Percentiles rank a stretch among this genome's conserved stretches.
These are phyloP conservation scores for Sitta europaea DNA, from an alignment of 2,113 vertebrate genomes.

Conservation along the genomic window DNA sequence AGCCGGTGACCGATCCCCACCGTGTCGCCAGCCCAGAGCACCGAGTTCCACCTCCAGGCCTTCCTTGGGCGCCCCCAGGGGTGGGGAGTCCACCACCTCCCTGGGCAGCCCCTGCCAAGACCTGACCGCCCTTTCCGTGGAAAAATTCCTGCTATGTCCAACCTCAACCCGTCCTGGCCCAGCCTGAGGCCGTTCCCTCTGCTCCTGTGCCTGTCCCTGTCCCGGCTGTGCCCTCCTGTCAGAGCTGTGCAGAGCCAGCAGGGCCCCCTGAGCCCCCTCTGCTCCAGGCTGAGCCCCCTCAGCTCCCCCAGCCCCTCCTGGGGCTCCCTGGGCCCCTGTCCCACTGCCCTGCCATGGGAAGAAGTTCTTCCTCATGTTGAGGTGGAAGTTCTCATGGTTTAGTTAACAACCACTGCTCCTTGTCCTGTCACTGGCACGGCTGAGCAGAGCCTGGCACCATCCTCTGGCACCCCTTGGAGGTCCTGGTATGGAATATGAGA, in stretches of 20 bases:
- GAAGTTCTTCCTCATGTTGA: not conserved
- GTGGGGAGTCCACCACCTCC: not conserved
- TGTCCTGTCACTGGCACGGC: not conserved
- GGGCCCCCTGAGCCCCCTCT: too few species aligned
- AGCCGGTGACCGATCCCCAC: too few species aligned
- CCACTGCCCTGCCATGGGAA: not conserved
- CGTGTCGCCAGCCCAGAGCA: not conserved
- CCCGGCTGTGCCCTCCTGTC: too few species aligned
- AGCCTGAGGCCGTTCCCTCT: too few species aligned
- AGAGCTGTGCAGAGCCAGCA: too few species aligned
- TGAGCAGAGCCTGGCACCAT: not conserved
- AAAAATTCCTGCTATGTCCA: not conserved
- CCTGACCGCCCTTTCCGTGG: accelerated
- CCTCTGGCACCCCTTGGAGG: not conserved
- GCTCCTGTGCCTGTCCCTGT: too few species aligned
- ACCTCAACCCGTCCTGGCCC: too few species aligned
- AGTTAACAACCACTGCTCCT: not conserved
- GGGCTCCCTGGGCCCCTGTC: not conserved
- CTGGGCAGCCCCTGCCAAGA: not conserved
- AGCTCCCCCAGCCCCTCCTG: accelerated
- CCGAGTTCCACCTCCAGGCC: too few species aligned
- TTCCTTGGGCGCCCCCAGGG: not conserved
- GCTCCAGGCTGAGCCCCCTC: too few species aligned
- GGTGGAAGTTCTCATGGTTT: not conserved
- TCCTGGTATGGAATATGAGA: not conserved